Base-by-base conservation (phyloP, 2,888 invertebrate genomes). In the Acleris cristana region DNA sequence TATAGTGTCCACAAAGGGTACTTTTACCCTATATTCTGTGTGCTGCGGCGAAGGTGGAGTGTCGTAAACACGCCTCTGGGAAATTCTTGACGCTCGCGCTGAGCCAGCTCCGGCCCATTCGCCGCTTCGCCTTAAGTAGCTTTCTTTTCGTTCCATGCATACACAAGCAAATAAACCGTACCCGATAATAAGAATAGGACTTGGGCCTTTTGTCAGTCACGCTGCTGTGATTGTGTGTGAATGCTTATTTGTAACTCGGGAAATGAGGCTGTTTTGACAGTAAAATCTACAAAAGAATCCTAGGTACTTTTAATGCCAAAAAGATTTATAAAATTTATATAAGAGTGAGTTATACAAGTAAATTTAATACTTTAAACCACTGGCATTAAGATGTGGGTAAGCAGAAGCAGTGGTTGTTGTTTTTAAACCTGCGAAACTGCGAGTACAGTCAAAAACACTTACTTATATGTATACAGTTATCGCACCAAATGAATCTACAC, bases 41-140 rank as follows among this genome's bases (percentile, higher is more conserved):
- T 55, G 57, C 69, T 69, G 48, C 51, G 66, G 16, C 77, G 76
- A 77, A 80, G 76, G 79, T 76, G 80, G 78, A 81, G 76, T 75
- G 78, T 82, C 82, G 83, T 88, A 87, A 88, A 87, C 82, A 82
- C 80, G 82, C 88, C 88, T 84, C 72, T 71, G 88, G 88, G 88
- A 89, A 88, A 88, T 88, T 82, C 79, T 75, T 75, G 76, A 71
- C 74, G 72, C 73, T 73, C 70, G 72, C 76, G 85, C 86, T 84
- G 86, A 87, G 80, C 82, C 78, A 83, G 86, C 82, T 77, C 26
- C 72, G 71, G 75, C 73, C 76, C 78, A 79, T 80, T 80, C 74
- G 74, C 74, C 79, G 79, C 80, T 79, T 80, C 78, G 75, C 72
- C 74, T 76, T 79, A 74, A 79, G 74, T 76, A 78, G 76, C 79